Evolutionary conservation across 2,113 vertebrate genomes (phyloP).

Genomic region (Girardinichthys multiradiatus): DNA sequence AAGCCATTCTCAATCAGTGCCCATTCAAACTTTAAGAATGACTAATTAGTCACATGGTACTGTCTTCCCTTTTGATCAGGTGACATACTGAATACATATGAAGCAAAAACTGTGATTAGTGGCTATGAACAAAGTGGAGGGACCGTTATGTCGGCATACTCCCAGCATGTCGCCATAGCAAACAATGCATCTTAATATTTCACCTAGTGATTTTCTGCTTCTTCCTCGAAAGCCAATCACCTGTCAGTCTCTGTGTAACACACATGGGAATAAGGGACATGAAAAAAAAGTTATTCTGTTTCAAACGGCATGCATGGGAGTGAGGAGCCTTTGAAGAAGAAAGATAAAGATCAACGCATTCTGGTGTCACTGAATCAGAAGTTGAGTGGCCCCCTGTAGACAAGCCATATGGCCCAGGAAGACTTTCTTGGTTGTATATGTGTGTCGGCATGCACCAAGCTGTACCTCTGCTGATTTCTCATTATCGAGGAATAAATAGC

Average conservation of each 20-base stretch:
- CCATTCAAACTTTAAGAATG: conserved; percentile 61
- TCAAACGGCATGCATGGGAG: conserved; percentile 22
- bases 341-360: conserved; percentile 58
- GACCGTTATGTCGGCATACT: conserved; percentile 38
- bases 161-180: conserved; percentile 9
- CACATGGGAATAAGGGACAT: conserved; percentile 19
- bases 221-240: conserved; percentile 41
- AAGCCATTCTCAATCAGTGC: conserved; percentile 63
- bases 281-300: conserved; percentile 35
- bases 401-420: conserved; percentile 78
- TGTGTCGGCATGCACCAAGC: conserved; percentile 67
- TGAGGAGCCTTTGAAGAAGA: conserved; percentile 45
- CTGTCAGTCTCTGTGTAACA: conserved; percentile 51
- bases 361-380: conserved; percentile 60
- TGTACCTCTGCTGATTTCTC: conserved; percentile 76
- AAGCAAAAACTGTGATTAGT: conserved; percentile 38
- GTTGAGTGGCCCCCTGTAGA: conserved; percentile 65
- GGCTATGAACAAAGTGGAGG: conserved; percentile 41
- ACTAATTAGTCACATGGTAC: conserved; percentile 66
- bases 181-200: background rate
- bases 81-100: conserved; percentile 28
- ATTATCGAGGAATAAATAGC: conserved; percentile 83
- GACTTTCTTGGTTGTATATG: conserved; percentile 66
- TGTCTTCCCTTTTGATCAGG: conserved; percentile 28
- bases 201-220: conserved; percentile 2